phyloP scores from a whole-genome alignment of 2,888 invertebrate genomes.

The Acleris sparsana region DNA sequence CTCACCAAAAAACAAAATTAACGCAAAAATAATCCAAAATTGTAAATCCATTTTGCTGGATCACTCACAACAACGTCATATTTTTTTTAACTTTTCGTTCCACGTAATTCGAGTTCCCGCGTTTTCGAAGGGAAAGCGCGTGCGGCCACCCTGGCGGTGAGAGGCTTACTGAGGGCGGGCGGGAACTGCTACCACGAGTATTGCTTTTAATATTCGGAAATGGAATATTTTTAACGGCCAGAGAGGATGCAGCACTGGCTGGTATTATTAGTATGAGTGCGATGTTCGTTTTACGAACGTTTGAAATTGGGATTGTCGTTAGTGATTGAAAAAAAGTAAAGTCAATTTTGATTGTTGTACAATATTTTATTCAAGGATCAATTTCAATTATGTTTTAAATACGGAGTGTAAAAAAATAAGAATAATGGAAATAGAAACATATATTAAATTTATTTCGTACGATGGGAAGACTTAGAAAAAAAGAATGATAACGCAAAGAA shows the following conservation, averaged over 20 bases:
- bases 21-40: conserved; percentile 45
- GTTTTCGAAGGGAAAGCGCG: conserved; percentile 44
- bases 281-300: not conserved
- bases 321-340: too few relatives aligned
- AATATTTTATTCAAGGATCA: too few relatives aligned
- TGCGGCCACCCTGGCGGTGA: conserved; percentile 40
- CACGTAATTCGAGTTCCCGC: conserved; percentile 51
- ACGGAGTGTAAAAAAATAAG: too few relatives aligned
- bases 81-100: conserved; percentile 35
- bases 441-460: too few relatives aligned
- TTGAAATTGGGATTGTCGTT: too few relatives aligned
- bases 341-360: too few relatives aligned
- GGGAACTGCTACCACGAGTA: conserved; percentile 33
- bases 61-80: conserved; percentile 34
- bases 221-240: conserved; percentile 40
- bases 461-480: not conserved
- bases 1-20: conserved; percentile 51
- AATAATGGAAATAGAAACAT: too few relatives aligned
- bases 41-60: conserved; percentile 54
- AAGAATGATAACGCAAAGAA: not conserved
- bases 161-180: conserved; percentile 45
- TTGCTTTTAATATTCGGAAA: conserved; percentile 25
- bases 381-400: too few relatives aligned
- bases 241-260: conserved; percentile 32
- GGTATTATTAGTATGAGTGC: not conserved